A percentile compares a stretch with the other conserved stretches of the same genome.
phyloP scores from a whole-genome alignment of 1,140 invertebrate genomes.

The Drosophila dunni region DNA sequence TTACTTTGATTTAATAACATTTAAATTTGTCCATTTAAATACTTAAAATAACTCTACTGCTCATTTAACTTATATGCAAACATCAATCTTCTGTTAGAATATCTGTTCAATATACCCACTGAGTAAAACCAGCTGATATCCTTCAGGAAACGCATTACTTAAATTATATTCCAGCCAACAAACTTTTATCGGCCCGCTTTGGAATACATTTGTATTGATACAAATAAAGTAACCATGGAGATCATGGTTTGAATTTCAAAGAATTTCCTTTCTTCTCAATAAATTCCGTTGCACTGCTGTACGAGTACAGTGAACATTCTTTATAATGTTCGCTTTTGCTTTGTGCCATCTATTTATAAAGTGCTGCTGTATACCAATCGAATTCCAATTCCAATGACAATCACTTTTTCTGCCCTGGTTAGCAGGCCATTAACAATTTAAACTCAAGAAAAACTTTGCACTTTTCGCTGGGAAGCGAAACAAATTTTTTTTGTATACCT shows the following conservation, averaged over 20 bases:
- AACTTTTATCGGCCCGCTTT: no score
- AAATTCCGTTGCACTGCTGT: neutral
- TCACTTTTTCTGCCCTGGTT: slow-evolving; percentile 16
- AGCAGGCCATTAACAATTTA: slow-evolving; percentile 39
- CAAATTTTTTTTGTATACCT: slow-evolving; percentile 8
- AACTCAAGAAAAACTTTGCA: slow-evolving; percentile 29
- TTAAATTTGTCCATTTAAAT: no score
- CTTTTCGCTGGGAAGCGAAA: neutral
- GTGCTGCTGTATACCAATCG: neutral
- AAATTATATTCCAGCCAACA: no score
- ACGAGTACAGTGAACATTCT: neutral
- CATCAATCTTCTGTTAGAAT: no score
- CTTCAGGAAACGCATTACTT: no score
- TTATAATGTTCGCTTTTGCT: neutral
- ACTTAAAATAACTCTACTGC: no score
- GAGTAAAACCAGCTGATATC: no score
- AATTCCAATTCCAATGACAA: slow-evolving; percentile 19
- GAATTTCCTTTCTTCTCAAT: neutral
- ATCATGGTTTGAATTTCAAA: neutral
- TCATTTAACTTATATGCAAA: no score
- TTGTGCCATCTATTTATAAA: no score
- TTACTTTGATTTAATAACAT: no score
- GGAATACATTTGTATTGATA: neutral
- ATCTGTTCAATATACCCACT: no score
- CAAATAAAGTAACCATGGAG: neutral